Percentiles rank a stretch among this genome's conserved stretches.
Evolutionary conservation across 2,888 invertebrate genomes (phyloP).

Genomic region (Celastrina argiolus): DNA sequence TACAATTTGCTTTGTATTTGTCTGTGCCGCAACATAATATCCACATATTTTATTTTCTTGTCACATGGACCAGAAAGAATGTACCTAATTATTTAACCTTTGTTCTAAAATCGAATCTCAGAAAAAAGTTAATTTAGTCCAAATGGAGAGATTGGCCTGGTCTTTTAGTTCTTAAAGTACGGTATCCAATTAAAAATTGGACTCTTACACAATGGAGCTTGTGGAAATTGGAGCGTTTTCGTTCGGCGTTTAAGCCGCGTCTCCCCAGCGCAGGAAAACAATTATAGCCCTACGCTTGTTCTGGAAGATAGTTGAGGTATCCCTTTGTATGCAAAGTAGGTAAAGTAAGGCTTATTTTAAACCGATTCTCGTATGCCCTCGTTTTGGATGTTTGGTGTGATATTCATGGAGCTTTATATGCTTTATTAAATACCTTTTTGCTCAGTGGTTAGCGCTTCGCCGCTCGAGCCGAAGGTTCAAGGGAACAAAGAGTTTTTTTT

Average conservation of each 20-base stretch:
- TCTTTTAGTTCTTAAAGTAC: constrained; percentile 29
- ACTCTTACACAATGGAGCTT: constrained; percentile 52
- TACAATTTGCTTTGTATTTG: too few relatives aligned
- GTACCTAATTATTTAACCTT: neutral
- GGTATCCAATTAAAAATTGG: constrained; percentile 64
- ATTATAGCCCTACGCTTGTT: constrained; percentile 70
- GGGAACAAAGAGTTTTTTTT: too few relatives aligned
- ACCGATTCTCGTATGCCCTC: neutral
- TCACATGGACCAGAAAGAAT: too few relatives aligned
- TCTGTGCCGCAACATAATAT: too few relatives aligned
- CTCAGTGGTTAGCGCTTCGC: too few relatives aligned
- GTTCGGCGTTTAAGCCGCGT: constrained; percentile 52
- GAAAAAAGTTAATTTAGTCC: constrained; percentile 23
- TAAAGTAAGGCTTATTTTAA: constrained; percentile 31
- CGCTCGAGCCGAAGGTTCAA: too few relatives aligned
- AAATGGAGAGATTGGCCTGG: constrained; percentile 24
- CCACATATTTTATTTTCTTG: too few relatives aligned
- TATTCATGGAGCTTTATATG: too few relatives aligned
- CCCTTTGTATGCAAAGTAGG: constrained; percentile 53
- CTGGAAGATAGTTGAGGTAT: constrained; percentile 53
- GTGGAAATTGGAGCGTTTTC: constrained; percentile 49
- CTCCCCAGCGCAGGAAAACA: constrained; percentile 68
- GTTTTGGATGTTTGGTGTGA: neutral
- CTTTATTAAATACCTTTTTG: too few relatives aligned
- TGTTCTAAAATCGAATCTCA: constrained; percentile 11